Evolutionary conservation across 2,888 invertebrate genomes (phyloP).

Genomic region (Psylliodes chrysocephalus): DNA sequence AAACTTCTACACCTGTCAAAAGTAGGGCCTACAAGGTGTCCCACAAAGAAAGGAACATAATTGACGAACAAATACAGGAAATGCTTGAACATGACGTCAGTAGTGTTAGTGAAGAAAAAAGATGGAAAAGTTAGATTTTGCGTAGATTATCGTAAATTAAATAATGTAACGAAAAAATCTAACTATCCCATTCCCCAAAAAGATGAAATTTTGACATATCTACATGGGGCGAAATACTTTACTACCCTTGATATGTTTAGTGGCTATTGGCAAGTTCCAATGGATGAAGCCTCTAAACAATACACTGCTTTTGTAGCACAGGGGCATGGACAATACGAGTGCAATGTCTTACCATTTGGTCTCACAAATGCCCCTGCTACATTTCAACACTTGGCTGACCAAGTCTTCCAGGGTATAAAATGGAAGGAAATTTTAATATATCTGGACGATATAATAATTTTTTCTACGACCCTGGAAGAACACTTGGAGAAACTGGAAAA

Average conservation of each 20-base stretch:
- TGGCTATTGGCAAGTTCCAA: slow-evolving; percentile 44
- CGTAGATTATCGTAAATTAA: slow-evolving; percentile 40
- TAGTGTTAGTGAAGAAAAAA: slow-evolving; percentile 40
- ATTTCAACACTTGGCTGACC: slow-evolving; percentile 43
- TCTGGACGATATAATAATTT: slow-evolving; percentile 46
- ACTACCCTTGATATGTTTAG: slow-evolving; percentile 43
- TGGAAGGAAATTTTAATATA: slow-evolving; percentile 45
- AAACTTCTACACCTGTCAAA: slow-evolving; percentile 35
- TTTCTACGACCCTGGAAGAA: slow-evolving; percentile 39
- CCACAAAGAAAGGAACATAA: slow-evolving; percentile 37
- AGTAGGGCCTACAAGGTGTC: slow-evolving; percentile 40
- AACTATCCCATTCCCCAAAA: slow-evolving; percentile 45
- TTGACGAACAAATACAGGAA: slow-evolving; percentile 39
- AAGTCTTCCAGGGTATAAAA: slow-evolving; percentile 42
- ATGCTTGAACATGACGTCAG: slow-evolving; percentile 36
- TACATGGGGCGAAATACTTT: slow-evolving; percentile 41
- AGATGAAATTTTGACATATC: slow-evolving; percentile 43
- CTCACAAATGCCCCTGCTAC: slow-evolving; percentile 46
- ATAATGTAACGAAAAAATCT: slow-evolving; percentile 39
- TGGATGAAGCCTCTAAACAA: slow-evolving; percentile 35
- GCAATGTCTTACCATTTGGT: slow-evolving; percentile 47
- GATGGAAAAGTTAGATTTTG: slow-evolving; percentile 38
- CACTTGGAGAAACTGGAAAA: slow-evolving; percentile 36
- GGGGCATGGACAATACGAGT: slow-evolving; percentile 44
- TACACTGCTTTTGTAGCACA: slow-evolving; percentile 45